These are phyloP conservation scores for Drosophila stalkeri DNA, from an alignment of 2,888 invertebrate genomes.

Conservation along the genomic window DNA sequence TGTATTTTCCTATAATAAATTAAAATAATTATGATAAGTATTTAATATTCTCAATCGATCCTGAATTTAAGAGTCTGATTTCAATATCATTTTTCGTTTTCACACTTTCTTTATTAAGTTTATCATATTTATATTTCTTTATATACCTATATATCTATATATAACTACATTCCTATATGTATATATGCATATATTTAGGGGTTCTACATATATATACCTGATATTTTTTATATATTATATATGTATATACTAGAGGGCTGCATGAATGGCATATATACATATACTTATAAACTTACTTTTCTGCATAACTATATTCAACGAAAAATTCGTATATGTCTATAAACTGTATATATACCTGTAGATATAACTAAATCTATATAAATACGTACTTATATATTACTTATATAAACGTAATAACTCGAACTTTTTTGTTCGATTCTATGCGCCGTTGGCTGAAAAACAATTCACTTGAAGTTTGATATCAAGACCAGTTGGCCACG, in stretches of 20 bases:
- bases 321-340: background rate
- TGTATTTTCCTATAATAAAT: background rate
- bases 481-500: conserved; percentile 39
- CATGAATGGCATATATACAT: background rate
- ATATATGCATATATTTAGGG: too few relatives aligned
- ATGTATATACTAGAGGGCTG: too few relatives aligned
- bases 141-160: too few relatives aligned
- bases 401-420: conserved; percentile 32
- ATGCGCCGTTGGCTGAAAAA: conserved; percentile 20
- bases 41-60: background rate
- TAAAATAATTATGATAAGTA: too few relatives aligned
- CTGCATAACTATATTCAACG: background rate
- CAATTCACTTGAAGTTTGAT: conserved; percentile 42
- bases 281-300: background rate
- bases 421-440: conserved; percentile 40
- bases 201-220: too few relatives aligned
- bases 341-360: background rate
- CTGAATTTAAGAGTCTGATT: background rate
- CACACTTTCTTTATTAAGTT: background rate
- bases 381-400: background rate
- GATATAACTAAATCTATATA: background rate
- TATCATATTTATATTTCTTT: background rate
- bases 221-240: background rate
- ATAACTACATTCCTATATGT: too few relatives aligned
- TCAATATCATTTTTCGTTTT: background rate